These are phyloP conservation scores for Hippocampus abdominalis DNA, from an alignment of 2,113 vertebrate species.

Conservation along the genomic window DNA sequence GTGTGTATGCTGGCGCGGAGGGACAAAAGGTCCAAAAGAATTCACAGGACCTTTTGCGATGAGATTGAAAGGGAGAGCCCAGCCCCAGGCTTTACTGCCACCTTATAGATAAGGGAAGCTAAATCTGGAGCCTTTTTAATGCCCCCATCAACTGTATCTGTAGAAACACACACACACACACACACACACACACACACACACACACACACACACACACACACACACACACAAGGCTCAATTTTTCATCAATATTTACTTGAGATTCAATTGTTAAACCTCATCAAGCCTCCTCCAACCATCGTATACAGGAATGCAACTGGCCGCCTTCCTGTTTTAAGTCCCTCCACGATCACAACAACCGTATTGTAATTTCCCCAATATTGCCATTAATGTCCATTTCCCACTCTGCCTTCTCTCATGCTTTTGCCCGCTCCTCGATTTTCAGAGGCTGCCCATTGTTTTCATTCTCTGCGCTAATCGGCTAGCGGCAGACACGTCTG, in stretches of 20 bases:
- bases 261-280: constrained; percentile 43
- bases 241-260: constrained; percentile 29
- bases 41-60: constrained; percentile 31
- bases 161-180: not conserved
- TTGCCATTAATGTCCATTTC: constrained; percentile 31
- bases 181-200: not conserved
- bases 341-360: constrained; percentile 11
- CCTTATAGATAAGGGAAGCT: constrained; percentile 43
- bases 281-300: constrained; percentile 40
- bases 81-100: constrained; percentile 40
- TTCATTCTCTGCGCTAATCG: constrained; percentile 59
- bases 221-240: constrained; percentile 9
- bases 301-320: constrained; percentile 25
- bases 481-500: constrained; percentile 57
- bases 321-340: constrained; percentile 28
- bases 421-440: constrained; percentile 26
- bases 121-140: constrained; percentile 32
- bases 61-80: constrained; percentile 24
- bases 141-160: constrained; percentile 31
- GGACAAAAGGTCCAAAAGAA: constrained; percentile 25
- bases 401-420: constrained; percentile 23
- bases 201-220: not conserved
- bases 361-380: constrained; percentile 21
- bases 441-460: constrained; percentile 56
- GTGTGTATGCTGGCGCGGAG: constrained; percentile 46